Evolutionary conservation across 2,113 vertebrate species (phyloP), one percentile per base, ranked within the genome.

Genomic region (Tachuris rubrigastra): DNA sequence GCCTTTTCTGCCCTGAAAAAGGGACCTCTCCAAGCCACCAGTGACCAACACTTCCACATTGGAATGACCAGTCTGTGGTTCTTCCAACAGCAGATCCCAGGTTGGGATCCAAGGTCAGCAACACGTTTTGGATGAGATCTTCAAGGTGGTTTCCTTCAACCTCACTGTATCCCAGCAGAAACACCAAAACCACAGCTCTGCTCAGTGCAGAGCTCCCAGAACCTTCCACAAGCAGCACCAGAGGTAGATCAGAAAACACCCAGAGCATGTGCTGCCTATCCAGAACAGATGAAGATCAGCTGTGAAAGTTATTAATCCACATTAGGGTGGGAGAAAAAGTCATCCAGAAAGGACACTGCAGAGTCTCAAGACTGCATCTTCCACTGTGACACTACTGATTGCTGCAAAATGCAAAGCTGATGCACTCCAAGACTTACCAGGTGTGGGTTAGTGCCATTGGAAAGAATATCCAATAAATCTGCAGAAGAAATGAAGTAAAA

Each of bases 401-500:
- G 59, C 22, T 82, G 62, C 72, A 27, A 82, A 81, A 78, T 9
- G 24, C 58, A 62, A 15, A 49, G 67, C 53, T 25, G 65, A 27
- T 16, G 35, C 47, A 66, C 49, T 5, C 17, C 37, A 27, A 78
- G 27, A 46, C 97, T 98, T 96, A 98, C 98, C 96, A 98, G 97
- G 12, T 98, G 98, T 9, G 99, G 99, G 93, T 98, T 98, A 83
- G 99, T 99, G 90, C 99, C 98, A 1, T 99, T 99, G 89, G 99
- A 99, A 81, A 99, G 98, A 94, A 99, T 99, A 96, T 99, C 99
- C 94, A 99, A 93, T 65, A 99, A 97, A 96, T 99, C 99, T 19
- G 99, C 98, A n/a, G 99, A 99, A 24, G 99, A 99, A 94, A 99
- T 98, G 95, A 99, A 99, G 96, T 99, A 99, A 97, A 99, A 99